These are phyloP conservation scores for Athripsodes cinereus DNA, from an alignment of 2,888 invertebrate species.

Conservation along the genomic window DNA sequence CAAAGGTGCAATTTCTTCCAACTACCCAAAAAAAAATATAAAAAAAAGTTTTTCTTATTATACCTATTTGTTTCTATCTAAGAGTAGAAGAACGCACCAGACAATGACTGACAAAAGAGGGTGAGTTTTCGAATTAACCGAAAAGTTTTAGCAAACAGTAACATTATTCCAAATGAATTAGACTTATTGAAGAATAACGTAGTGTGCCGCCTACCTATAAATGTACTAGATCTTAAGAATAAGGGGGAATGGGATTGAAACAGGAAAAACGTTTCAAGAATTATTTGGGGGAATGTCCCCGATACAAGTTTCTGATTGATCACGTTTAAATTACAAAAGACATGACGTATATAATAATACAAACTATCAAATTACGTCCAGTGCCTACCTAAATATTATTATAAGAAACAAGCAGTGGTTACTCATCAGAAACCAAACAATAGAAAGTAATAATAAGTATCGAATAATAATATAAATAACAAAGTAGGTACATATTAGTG, in stretches of 20 bases:
- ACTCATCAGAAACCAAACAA: not conserved
- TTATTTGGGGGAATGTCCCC: conserved; percentile 9
- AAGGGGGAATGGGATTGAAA: not conserved
- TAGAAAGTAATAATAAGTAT: no score
- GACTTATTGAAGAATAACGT: conserved; percentile 16
- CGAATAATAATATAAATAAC: no score
- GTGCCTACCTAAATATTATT: no score
- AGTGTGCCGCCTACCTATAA: not conserved
- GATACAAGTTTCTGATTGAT: conserved; percentile 15
- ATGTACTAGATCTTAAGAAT: no score
- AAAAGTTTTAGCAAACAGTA: conserved; percentile 19
- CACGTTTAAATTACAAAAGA: conserved; percentile 10
- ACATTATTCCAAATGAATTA: conserved; percentile 25
- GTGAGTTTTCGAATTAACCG: not conserved
- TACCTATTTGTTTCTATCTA: no score
- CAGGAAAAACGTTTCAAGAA: conserved; percentile 13
- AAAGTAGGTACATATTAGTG: no score
- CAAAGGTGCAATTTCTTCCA: no score
- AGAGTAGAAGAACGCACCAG: no score
- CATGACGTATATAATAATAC: not conserved
- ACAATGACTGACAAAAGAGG: no score
- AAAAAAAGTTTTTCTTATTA: no score
- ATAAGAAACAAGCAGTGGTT: conserved; percentile 1
- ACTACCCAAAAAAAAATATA: no score
- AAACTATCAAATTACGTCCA: conserved; percentile 2